Percentiles rank a stretch among this genome's conserved stretches.
Evolutionary conservation across 2,888 invertebrate genomes (phyloP).

Genomic region (Lasioglossum pauxillum): DNA sequence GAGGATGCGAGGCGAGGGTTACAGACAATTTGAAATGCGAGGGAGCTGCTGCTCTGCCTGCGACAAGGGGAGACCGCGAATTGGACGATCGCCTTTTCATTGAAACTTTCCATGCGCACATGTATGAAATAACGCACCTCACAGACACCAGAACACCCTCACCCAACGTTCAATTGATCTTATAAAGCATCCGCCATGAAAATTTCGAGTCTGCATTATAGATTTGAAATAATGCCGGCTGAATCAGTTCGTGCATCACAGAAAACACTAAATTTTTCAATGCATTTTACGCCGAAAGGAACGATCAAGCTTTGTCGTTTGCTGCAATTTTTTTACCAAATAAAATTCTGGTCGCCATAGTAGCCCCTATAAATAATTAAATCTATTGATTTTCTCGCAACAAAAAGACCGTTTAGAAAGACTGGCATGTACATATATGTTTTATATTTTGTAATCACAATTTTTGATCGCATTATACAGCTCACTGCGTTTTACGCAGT

Average conservation of each 20-base stretch:
- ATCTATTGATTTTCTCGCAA: not conserved
- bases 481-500: not conserved
- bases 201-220: not conserved
- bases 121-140: not conserved
- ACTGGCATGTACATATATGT: too few species aligned
- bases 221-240: not conserved
- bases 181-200: not conserved
- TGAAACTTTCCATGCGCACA: not conserved
- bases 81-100: constrained; percentile 7
- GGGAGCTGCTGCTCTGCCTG: not conserved
- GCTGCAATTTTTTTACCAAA: not conserved
- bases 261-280: not conserved
- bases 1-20: not conserved
- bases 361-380: too few species aligned
- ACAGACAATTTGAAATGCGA: not conserved
- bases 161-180: not conserved
- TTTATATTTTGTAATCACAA: not conserved
- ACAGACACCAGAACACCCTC: not conserved
- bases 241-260: not conserved
- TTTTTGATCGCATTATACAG: not conserved
- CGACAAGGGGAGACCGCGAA: not conserved
- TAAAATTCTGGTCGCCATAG: too few species aligned
- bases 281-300: not conserved
- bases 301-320: not conserved
- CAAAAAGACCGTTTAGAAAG: not conserved